phyloP scores from a whole-genome alignment of 1,140 invertebrate genomes.

The Drosophila kikkawai region DNA sequence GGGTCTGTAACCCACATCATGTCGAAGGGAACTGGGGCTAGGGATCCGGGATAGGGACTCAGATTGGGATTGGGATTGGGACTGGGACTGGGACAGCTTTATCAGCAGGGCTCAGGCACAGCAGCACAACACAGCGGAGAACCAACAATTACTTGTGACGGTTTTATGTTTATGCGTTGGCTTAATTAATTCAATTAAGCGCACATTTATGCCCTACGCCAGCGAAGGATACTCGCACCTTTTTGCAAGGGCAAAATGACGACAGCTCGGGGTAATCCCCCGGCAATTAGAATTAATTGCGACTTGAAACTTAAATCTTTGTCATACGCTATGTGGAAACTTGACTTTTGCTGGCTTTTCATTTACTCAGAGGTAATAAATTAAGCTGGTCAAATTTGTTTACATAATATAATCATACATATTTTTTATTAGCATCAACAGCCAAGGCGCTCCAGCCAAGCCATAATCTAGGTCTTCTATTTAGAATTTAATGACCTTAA shows the following conservation, averaged over 20 bases:
- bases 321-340: slow-evolving; percentile 47
- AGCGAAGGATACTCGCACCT: slow-evolving; percentile 48
- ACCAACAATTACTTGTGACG: slow-evolving; percentile 74
- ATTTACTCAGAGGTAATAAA: neutral
- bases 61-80: neutral
- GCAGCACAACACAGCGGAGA: slow-evolving; percentile 14
- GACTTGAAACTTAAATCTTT: slow-evolving; percentile 73
- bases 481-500: too few relatives aligned
- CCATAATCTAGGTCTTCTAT: too few relatives aligned
- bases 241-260: slow-evolving; percentile 45
- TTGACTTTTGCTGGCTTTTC: slow-evolving; percentile 8
- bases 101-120: slow-evolving; percentile 63
- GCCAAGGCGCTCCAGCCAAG: too few relatives aligned
- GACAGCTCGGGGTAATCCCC: slow-evolving; percentile 53
- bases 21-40: slow-evolving; percentile 12
- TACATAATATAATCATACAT: neutral
- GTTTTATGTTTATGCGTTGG: slow-evolving; percentile 80
- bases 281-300: slow-evolving; percentile 78
- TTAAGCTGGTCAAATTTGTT: neutral
- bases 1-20: slow-evolving; percentile 51
- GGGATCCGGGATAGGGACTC: slow-evolving; percentile 1
- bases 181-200: slow-evolving; percentile 81
- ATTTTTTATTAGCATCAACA: too few relatives aligned
- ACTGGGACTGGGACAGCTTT: slow-evolving; percentile 54
- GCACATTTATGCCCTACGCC: slow-evolving; percentile 64